Percentiles rank a stretch among this genome's conserved stretches.
These are phyloP conservation scores for Eueides isabella DNA, from an alignment of 1,140 invertebrate genomes.

Conservation along the genomic window DNA sequence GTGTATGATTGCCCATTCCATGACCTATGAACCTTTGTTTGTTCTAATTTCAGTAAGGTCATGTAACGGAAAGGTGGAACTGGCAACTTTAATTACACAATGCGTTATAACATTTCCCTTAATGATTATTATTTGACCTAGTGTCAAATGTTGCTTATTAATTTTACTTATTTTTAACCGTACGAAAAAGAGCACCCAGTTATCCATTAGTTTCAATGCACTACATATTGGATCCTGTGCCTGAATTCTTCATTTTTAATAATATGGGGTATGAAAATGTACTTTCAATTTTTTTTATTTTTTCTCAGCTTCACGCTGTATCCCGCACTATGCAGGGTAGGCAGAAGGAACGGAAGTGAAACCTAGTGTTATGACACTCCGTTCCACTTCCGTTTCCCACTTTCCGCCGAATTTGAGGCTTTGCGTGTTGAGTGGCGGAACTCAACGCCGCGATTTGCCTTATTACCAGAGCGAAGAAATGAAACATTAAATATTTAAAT, in stretches of 20 bases:
- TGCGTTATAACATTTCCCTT: background rate
- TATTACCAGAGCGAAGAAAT: too few relatives aligned
- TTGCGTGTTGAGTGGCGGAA: background rate
- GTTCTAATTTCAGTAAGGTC: conserved; percentile 12
- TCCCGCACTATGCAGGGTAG: background rate
- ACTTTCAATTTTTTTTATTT: too few relatives aligned
- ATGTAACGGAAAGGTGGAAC: background rate
- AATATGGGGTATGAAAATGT: too few relatives aligned
- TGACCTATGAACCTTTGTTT: conserved; percentile 11
- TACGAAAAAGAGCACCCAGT: too few relatives aligned
- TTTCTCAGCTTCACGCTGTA: background rate
- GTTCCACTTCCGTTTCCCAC: background rate
- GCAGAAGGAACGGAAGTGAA: background rate
- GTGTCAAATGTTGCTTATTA: too few relatives aligned
- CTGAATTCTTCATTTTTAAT: too few relatives aligned
- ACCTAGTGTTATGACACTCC: background rate
- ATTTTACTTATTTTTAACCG: too few relatives aligned
- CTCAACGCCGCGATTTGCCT: background rate
- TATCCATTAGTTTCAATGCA: too few relatives aligned
- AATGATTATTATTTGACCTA: too few relatives aligned
- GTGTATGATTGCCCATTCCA: background rate
- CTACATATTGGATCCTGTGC: too few relatives aligned
- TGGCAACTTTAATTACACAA: background rate
- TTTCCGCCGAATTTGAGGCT: background rate
- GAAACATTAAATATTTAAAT: background rate